Evolutionary conservation across 23 tunicate genomes (phyloP), one percentile per base, ranked within the genome.

Genomic region (Trididemnum clinides): DNA sequence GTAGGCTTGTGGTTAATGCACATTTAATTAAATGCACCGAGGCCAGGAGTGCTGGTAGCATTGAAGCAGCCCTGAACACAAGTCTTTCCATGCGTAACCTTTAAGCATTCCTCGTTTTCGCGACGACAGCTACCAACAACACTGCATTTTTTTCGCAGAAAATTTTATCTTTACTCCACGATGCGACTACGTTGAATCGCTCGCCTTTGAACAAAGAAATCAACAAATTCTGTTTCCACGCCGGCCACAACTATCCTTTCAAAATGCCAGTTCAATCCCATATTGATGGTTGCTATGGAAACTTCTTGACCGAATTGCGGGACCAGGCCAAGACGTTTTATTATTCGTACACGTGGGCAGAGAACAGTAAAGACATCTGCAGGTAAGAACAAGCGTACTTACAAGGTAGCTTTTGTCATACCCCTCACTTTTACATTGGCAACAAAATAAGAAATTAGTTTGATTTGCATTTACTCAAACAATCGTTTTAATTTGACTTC

Each of bases 181-280:
- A 39, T 20, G 57, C 22, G 10, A 6, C 31, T 12, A 19, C 57
- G 28, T 33, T 18, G 12, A 18, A 31, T 28, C 27, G 38, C 33
- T 20, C 30, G 6, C 27, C 54, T 36, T 19, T 37, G 10, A 23
- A 73, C 26, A 28, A 37, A 20, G 28, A 73, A 20, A 73, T 73
- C 4, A 38, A 73, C 80, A 73, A 29, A 3, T 73, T 73, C 38
- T 73, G 80, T 38, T 73, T 73, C 38, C 80, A 73, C 33, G 80
- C 80, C 38, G 80, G 80, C 29, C n/a, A 12, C 57, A 23, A 73
- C 28, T 73, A 12, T 38, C 57, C 31, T 1, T 73, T 37, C 22
- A 19, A 15, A 12, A 37, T 36, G 4, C 57, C 57, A 6, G 57
- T 73, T 2, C 2, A 1, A 1, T 5, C 28, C n/a, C 26, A 19